Evolutionary conservation across 1,140 invertebrate species (phyloP), one percentile per base, ranked within the genome.

Genomic region (Wiebesia pumilae): DNA sequence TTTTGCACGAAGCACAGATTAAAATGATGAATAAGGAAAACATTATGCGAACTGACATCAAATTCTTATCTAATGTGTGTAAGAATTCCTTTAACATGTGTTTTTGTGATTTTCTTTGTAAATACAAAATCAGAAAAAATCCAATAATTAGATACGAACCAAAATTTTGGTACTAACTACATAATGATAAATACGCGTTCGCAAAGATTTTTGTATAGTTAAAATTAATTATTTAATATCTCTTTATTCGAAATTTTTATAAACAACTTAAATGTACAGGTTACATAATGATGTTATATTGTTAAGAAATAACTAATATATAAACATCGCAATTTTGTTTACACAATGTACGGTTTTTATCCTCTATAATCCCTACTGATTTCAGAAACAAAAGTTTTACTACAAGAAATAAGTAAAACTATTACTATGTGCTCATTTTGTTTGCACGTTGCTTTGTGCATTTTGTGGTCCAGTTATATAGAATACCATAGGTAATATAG

Each of bases 231-330:
- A 38, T 83, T 83, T 69, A 51, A 81, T 62, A 2, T 12, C 21
- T 54, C 21, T 30, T 86, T 86, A 65, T 16, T 73, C 51, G 27
- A 81, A 33, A 86, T 65, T 86, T 86, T 86, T 75, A 86, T 62
- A 35, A 79, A 43, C 10, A 43, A 75, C 33, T 75, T 77, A 47
- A 35, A 75, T 82, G n/a, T 51, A 78, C n/a, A 77, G n/a, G 12
- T 58, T 82, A 67, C 67, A 58, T 51, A 30, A 47, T 38, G 51
- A 82, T 62, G 62, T 80, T 85, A 43, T 85, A 81, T 85, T 81
- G 47, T 85, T 75, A 81, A 81, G 14, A 85, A 85, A 38, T 81
- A 81, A 85, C 54, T 73, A 84, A 84, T 84, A 84, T 84, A 84
- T 84, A 10, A 65, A 77, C 73, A 79, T 67, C 47, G 30, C 40